Evolutionary conservation across 37 sponge, comb jelly and placozoan species (phyloP), one percentile per base, ranked within the genome.

Genomic region (Halisarca cf. caerulea): DNA sequence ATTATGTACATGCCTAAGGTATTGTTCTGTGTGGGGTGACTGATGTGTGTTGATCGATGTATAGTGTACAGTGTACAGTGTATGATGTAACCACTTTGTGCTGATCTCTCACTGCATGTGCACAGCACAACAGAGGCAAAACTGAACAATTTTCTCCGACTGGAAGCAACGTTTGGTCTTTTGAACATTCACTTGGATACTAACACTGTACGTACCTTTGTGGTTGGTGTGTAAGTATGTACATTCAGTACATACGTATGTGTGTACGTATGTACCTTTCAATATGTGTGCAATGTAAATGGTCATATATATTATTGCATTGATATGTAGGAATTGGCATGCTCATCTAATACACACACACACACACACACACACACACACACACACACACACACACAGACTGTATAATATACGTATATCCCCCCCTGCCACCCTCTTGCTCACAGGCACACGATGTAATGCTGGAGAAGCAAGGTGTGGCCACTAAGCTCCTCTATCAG

Each of bases 61-160:
- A n/a, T n/a, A n/a, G n/a, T n/a, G n/a, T n/a, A n/a, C n/a, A n/a
- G n/a, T n/a, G n/a, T n/a, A n/a, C n/a, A n/a, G n/a, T n/a, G n/a
- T n/a, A n/a, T n/a, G n/a, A n/a, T 27, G 60, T n/a, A 27, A 27
- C 5, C 75, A 11, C n/a, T 33, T 9, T 4, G 3, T 42, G 75
- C 3, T 72, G 11, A 28, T 41, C 59, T 41, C 24, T 18, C 40
- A 20, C 8, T 73, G n/a, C 38, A 35, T 53, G n/a, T n/a, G n/a
- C n/a, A n/a, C n/a, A 90, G 91, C 81, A 88, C 84, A 61, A 89
- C 98, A 39, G 95, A 97, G 47, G 92, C 98, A 21, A 97, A 97
- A 58, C 51, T 97, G 82, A 97, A 95, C 84, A 97, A 97, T 74
- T 97, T 97, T 45, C 92, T 78, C 44, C 51, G 89, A 33, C 80